Percentiles rank a stretch among this genome's conserved stretches.
phyloP scores from a whole-genome alignment of 2,113 vertebrate species.

The Clarias macrocephalus region DNA sequence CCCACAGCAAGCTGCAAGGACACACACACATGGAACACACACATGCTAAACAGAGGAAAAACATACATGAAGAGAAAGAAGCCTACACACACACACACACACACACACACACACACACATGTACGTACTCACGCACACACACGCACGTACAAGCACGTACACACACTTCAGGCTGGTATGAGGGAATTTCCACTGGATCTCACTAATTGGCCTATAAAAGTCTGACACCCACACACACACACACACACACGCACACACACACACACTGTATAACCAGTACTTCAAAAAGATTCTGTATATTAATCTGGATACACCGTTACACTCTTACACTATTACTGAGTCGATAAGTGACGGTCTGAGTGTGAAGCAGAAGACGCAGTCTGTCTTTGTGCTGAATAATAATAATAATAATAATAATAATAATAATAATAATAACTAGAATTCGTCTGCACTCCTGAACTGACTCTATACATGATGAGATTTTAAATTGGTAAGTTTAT shows the following conservation, averaged over 20 bases:
- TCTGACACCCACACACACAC: conserved; percentile 1
- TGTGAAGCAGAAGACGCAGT: no score
- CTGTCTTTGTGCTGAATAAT: no score
- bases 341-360: no score
- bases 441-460: no score
- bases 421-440: no score
- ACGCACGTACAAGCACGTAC: conserved; percentile 12
- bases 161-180: conserved; percentile 30
- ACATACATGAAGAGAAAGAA: not conserved
- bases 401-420: no score
- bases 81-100: not conserved
- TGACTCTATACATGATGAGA: no score
- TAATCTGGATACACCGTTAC: not conserved
- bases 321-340: no score
- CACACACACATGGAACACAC: conserved; percentile 27
- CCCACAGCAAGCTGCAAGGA: conserved; percentile 58
- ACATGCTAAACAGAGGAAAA: conserved; percentile 14
- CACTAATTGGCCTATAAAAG: conserved; percentile 46
- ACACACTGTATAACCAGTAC: not conserved
- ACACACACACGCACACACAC: not conserved
- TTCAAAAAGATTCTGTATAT: conserved; percentile 5
- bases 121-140: conserved; percentile 13
- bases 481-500: no score
- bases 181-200: conserved; percentile 51
- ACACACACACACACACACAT: conserved; percentile 7